Percentiles rank a stretch among this genome's conserved stretches.
These are phyloP conservation scores for Drosophila incognita DNA, from an alignment of 2,888 invertebrate genomes.

Conservation along the genomic window DNA sequence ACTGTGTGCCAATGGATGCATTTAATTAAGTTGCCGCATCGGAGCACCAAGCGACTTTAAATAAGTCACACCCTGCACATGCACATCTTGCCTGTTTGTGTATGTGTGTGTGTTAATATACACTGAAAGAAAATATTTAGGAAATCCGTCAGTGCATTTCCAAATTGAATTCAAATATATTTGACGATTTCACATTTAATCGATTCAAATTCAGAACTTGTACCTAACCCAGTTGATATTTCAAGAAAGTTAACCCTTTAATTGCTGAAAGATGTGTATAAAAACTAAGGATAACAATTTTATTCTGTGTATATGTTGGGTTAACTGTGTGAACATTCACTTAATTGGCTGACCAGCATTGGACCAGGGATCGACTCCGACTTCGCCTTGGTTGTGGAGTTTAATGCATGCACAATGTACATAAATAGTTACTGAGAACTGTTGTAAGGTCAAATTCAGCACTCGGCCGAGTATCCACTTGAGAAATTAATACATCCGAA, in stretches of 20 bases:
- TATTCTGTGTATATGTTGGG: background rate
- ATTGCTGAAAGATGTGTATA: background rate
- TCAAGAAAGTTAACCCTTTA: background rate
- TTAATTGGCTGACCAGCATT: conserved; percentile 37
- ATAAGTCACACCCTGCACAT: conserved; percentile 38
- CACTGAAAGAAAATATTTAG: background rate
- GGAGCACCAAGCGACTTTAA: conserved; percentile 37
- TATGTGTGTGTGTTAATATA: conserved; percentile 8
- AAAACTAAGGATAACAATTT: background rate
- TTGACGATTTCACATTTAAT: background rate
- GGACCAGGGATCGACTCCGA: background rate
- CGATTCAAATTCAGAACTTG: background rate
- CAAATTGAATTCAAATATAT: background rate
- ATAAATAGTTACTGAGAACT: background rate
- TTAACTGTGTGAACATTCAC: conserved; percentile 13
- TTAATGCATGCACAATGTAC: conserved; percentile 8
- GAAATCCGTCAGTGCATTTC: background rate
- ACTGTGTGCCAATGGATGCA: conserved; percentile 37
- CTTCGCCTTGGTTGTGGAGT: background rate
- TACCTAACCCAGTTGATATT: background rate
- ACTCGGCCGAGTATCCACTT: background rate
- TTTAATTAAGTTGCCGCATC: conserved; percentile 61
- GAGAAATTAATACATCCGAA: background rate
- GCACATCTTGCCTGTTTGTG: background rate
- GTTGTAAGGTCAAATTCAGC: background rate